Evolutionary conservation across 2,888 invertebrate genomes (phyloP).

Genomic region (Magallana nippona): DNA sequence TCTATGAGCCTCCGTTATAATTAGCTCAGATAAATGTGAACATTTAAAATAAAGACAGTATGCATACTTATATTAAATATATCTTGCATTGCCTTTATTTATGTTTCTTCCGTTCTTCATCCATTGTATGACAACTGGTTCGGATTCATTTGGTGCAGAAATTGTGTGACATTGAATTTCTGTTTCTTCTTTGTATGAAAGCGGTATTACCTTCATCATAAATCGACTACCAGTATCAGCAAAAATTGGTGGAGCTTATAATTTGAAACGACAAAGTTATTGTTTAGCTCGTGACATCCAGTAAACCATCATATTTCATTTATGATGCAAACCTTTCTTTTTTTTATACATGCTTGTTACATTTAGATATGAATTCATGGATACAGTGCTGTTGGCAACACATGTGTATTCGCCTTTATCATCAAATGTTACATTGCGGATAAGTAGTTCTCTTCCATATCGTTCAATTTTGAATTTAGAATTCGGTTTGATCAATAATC

Average conservation of each 20-base stretch:
- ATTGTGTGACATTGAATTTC: not conserved
- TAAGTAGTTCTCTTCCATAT: not conserved
- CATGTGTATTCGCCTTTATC: not conserved
- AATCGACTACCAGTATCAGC: not conserved
- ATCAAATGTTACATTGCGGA: not conserved
- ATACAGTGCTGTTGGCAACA: not conserved
- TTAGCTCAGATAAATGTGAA: no score
- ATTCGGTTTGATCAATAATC: not conserved
- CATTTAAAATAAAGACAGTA: no score
- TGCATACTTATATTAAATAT: no score
- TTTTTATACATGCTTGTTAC: not conserved
- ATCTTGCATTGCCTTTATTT: not conserved
- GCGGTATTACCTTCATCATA: not conserved
- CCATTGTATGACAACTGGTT: not conserved
- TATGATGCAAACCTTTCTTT: no score
- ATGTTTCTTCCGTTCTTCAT: not conserved
- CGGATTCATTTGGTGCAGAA: not conserved
- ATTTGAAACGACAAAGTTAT: not conserved
- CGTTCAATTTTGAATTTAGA: not conserved
- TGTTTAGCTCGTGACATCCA: no score
- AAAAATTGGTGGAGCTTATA: not conserved
- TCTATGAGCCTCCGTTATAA: no score
- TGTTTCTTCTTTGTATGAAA: not conserved
- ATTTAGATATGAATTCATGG: not conserved
- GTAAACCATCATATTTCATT: no score